Conservation (phyloP, 2,113 vertebrate species). For the Chamaetylas fuelleborni region DNA sequence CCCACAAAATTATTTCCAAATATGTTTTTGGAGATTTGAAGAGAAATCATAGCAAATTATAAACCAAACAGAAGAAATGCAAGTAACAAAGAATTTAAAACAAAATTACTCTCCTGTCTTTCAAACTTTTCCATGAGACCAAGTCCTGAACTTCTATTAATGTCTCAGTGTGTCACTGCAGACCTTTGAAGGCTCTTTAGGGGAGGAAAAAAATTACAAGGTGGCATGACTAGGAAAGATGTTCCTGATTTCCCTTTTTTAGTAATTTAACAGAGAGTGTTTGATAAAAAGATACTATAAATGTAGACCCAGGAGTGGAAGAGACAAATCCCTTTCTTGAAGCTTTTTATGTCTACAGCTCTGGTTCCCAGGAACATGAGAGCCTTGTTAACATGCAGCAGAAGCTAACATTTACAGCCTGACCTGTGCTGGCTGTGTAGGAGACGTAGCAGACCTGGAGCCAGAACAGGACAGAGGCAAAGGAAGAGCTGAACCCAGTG, state of each 20-base stretch:
- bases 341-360: background rate
- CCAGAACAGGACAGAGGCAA: background rate
- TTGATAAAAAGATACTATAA: background rate
- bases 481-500: background rate
- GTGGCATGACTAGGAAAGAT: background rate
- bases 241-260: background rate
- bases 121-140: background rate
- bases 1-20: background rate
- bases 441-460: background rate
- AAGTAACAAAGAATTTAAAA: background rate
- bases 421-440: background rate
- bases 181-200: background rate
- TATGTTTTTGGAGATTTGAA: background rate
- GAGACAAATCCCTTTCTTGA: background rate
- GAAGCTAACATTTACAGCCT: background rate
- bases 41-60: background rate
- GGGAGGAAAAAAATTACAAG: background rate
- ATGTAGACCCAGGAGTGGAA: background rate
- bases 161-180: background rate
- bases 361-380: background rate
- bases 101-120: background rate
- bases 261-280: background rate
- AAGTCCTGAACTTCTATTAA: background rate
- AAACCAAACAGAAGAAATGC: background rate
- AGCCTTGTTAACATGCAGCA: background rate